Conservation (phyloP, 2,113 vertebrate species). For the Indicator indicator region DNA sequence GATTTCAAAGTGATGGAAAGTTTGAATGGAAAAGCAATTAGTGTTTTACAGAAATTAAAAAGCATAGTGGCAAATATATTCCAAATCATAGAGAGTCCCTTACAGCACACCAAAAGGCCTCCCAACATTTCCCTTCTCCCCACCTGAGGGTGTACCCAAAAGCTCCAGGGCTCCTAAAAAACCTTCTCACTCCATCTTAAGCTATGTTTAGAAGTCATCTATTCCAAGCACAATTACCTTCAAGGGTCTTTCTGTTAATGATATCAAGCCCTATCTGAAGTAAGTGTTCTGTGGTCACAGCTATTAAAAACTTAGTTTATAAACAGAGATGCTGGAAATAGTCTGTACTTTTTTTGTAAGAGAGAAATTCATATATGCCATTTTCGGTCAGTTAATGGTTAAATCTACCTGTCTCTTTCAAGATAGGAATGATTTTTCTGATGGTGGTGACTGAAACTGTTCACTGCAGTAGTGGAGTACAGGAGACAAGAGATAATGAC, state of each 20-base stretch:
- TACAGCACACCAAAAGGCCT: too few species aligned
- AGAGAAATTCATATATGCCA: not conserved
- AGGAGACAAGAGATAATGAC: constrained; percentile 13
- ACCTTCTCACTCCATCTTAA: not conserved
- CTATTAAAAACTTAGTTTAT: not conserved
- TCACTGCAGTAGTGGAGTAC: not conserved
- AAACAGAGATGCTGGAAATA: not conserved
- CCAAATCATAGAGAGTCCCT: too few species aligned
- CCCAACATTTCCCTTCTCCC: too few species aligned
- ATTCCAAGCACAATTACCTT: not conserved
- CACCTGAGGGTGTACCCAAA: too few species aligned
- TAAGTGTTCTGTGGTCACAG: not conserved
- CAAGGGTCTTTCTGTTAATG: not conserved
- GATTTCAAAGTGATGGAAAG: too few species aligned
- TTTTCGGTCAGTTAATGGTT: not conserved
- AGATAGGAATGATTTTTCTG: not conserved
- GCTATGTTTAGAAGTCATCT: not conserved
- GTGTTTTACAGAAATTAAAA: too few species aligned
- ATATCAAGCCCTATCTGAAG: not conserved
- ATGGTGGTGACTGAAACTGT: not conserved
- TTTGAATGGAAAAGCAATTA: too few species aligned
- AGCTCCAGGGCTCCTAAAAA: not conserved
- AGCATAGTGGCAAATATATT: too few species aligned
- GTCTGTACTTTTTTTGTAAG: not conserved
- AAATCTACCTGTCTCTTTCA: not conserved